Evolutionary conservation across 2,888 invertebrate genomes (phyloP), one percentile per base, ranked within the genome.

Genomic region (Dasysyrphus tricinctus): DNA sequence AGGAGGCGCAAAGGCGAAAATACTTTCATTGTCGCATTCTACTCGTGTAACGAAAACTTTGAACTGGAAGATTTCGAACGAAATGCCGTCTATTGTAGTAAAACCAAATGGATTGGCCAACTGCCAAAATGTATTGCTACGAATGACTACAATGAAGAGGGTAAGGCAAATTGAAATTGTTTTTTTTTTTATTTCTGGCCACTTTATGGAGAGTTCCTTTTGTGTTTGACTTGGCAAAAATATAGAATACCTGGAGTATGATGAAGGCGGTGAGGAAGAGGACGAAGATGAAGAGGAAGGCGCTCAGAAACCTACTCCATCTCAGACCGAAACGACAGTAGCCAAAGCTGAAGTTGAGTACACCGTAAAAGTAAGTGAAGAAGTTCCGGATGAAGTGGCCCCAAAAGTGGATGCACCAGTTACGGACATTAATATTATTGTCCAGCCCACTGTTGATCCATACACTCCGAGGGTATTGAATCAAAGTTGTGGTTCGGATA

Each of bases 11-110:
- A 89, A 5, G 91, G 90, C 24, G 91, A 92, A 83, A 94, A 93
- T 89, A 90, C 93, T 32, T 95, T 94, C 88, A 91, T 94, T 47
- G 93, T 94, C 56, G 95, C 94, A 9, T 91, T 94, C 88, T 95
- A 94, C 88, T 91, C 92, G 75, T 95, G 95, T 88, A 90, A 93
- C 61, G 93, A 93, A 39, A 94, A 94, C 37, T 94, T 92, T 89
- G 92, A 92, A 57, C 92, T 95, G 65, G 92, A 93, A 86, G 92
- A 93, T 65, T 88, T 91, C 2, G 92, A 92, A 61, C 91, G 92
- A 37, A 93, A 93, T 88, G 93, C 93, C 59, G 92, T 95, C 88
- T 95, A 93, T 90, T 95, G 95, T 90, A 94, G 94, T 88, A 90
- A 92, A 75, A 92, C 92, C 61, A 91, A 91, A 88, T 95, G 95